These are phyloP conservation scores for Panurus biarmicus DNA, from an alignment of 2,113 vertebrate genomes.

Conservation along the genomic window DNA sequence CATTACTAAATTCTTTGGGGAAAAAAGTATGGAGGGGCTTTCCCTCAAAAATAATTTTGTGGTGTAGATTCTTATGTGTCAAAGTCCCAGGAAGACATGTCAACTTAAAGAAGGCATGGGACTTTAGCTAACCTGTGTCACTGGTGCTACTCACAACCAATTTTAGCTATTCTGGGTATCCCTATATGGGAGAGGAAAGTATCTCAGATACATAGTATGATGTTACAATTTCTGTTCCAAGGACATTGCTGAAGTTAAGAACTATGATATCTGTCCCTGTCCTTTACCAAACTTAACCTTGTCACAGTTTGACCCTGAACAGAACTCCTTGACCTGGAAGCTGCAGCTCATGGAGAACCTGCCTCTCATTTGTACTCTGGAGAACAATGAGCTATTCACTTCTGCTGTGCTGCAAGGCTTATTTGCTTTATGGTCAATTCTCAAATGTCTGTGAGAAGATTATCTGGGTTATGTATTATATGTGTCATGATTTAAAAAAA, in stretches of 20 bases:
- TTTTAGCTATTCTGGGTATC: background rate
- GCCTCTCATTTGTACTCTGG: background rate
- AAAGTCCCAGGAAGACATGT: background rate
- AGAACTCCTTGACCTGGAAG: background rate
- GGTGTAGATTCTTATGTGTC: background rate
- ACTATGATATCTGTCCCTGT: background rate
- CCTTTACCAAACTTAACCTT: background rate
- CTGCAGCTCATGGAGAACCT: background rate
- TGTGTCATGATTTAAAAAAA: background rate
- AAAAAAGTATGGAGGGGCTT: background rate
- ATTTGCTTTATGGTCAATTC: background rate
- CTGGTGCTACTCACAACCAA: background rate
- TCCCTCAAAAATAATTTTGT: background rate
- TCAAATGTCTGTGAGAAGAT: slow-evolving; percentile 7
- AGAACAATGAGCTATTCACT: background rate
- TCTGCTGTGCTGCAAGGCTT: background rate
- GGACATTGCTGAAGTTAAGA: background rate
- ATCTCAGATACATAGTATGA: background rate
- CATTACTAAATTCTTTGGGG: background rate
- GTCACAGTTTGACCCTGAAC: background rate
- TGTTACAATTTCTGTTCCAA: background rate
- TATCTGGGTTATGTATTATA: background rate
- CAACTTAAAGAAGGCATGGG: background rate
- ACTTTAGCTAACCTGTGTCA: background rate
- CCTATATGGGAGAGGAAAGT: background rate